Percentiles rank a stretch among this genome's conserved stretches.
Evolutionary conservation across 2,113 vertebrate genomes (phyloP).

Genomic region (Pelobates fuscus): DNA sequence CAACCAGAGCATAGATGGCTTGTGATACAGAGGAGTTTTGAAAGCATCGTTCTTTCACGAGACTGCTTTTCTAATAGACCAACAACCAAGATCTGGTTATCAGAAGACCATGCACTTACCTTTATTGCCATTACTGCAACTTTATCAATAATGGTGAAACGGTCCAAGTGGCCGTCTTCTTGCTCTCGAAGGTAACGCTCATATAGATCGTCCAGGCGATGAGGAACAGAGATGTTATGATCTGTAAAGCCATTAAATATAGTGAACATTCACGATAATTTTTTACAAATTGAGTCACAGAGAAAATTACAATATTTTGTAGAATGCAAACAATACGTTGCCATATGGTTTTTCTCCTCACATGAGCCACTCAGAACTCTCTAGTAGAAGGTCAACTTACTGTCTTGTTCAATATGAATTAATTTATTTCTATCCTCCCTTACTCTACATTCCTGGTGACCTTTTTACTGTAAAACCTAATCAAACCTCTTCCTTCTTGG

Average conservation of each 20-base stretch:
- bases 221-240: slow-evolving; percentile 76
- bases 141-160: slow-evolving; percentile 72
- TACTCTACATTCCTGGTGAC: too few relatives aligned
- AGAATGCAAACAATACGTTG: neutral
- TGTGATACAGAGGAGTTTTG: neutral
- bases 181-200: slow-evolving; percentile 76
- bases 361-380: neutral
- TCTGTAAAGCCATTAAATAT: slow-evolving; percentile 62
- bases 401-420: too few relatives aligned
- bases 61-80: too few relatives aligned
- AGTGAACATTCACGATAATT: neutral
- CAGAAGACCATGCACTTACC: slow-evolving; percentile 54
- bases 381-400: too few relatives aligned
- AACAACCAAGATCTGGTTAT: too few relatives aligned
- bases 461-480: too few relatives aligned
- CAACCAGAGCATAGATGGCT: neutral
- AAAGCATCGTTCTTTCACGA: too few relatives aligned
- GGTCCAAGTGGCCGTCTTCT: slow-evolving; percentile 76
- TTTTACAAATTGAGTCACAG: neutral
- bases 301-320: neutral
- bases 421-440: too few relatives aligned
- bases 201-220: slow-evolving; percentile 80
- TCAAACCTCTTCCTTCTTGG: too few relatives aligned
- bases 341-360: neutral
- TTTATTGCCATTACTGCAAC: slow-evolving; percentile 74